Conservation (phyloP, 1,140 invertebrate genomes). For the Drosophila persimilis region DNA sequence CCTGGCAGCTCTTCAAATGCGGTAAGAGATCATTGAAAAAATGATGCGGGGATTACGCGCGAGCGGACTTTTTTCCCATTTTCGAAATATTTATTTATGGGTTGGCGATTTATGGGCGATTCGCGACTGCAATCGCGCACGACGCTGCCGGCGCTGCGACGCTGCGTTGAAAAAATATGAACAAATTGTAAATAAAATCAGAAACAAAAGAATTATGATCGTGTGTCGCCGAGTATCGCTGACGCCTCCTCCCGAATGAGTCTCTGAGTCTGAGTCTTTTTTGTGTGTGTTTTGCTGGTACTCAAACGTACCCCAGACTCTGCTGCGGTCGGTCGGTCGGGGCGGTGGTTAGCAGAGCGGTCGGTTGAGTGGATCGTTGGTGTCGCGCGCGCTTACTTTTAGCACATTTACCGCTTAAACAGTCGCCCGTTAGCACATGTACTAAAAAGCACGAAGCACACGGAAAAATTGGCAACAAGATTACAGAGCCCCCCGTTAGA, state of each 20-base stretch:
- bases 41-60: no score
- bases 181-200: constrained; percentile 63
- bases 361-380: not conserved
- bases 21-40: constrained; percentile 6
- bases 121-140: no score
- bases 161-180: constrained; percentile 53
- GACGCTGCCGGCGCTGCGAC: not conserved
- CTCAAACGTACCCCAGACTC: constrained; percentile 61
- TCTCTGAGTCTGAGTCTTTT: constrained; percentile 7
- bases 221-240: constrained; percentile 16
- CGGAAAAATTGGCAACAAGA: constrained; percentile 49
- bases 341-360: constrained; percentile 9
- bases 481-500: constrained; percentile 19
- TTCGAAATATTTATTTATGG: constrained; percentile 1
- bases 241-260: constrained; percentile 30
- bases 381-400: constrained; percentile 23
- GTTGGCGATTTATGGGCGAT: constrained; percentile 3
- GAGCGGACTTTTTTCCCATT: no score
- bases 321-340: constrained; percentile 41
- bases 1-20: constrained; percentile 17
- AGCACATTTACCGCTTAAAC: no score
- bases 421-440: constrained; percentile 34
- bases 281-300: constrained; percentile 32
- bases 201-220: constrained; percentile 24
- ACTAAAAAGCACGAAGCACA: constrained; percentile 57